Percentiles rank a stretch among this genome's conserved stretches.
Evolutionary conservation across 2,888 invertebrate species (phyloP).

Genomic region (Melitaea athalia): DNA sequence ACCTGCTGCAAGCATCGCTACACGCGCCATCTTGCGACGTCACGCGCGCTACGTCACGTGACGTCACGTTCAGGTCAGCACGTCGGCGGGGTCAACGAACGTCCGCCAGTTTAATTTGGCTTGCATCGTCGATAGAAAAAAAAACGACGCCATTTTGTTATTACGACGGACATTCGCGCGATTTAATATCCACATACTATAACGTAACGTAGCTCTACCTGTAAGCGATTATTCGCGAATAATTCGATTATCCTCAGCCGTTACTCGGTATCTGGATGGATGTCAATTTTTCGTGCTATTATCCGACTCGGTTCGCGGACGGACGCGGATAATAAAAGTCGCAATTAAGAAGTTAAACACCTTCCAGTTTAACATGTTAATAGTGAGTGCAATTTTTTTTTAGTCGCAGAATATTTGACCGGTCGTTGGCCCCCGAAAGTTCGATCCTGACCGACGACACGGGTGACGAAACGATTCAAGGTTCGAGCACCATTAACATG

Average conservation of each 20-base stretch:
- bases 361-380: slow-evolving; percentile 41
- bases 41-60: slow-evolving; percentile 61
- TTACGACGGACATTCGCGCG: slow-evolving; percentile 44
- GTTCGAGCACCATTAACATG: slow-evolving; percentile 39
- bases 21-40: slow-evolving; percentile 59
- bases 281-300: slow-evolving; percentile 30
- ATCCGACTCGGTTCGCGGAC: slow-evolving; percentile 18
- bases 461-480: slow-evolving; percentile 57
- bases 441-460: slow-evolving; percentile 61
- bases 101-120: slow-evolving; percentile 77
- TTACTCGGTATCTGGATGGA: slow-evolving; percentile 20
- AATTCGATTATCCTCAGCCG: slow-evolving; percentile 34
- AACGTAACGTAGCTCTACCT: slow-evolving; percentile 21
- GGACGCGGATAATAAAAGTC: slow-evolving; percentile 31
- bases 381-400: slow-evolving; percentile 65
- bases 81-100: slow-evolving; percentile 70
- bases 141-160: slow-evolving; percentile 62
- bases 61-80: slow-evolving; percentile 54
- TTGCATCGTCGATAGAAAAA: slow-evolving; percentile 58
- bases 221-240: slow-evolving; percentile 29
- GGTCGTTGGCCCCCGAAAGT: slow-evolving; percentile 68
- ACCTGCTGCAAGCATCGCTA: slow-evolving; percentile 49
- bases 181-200: slow-evolving; percentile 30
- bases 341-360: slow-evolving; percentile 48
- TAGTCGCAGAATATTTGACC: slow-evolving; percentile 71